Percentiles rank a stretch among this genome's conserved stretches.
Conservation (phyloP, 2,113 vertebrate species). For the Microcebus tavaratra region DNA sequence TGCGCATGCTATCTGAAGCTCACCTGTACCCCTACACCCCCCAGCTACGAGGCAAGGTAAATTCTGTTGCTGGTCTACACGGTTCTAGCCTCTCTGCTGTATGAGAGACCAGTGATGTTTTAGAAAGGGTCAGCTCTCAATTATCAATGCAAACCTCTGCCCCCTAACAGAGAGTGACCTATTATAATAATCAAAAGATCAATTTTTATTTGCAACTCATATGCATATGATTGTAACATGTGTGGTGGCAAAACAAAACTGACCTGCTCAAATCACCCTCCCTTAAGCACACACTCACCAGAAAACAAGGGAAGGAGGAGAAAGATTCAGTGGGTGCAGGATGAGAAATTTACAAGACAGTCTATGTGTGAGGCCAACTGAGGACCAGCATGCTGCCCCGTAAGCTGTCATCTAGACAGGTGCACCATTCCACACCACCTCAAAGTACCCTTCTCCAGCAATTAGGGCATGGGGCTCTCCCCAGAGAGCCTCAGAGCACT, state of each 20-base stretch:
- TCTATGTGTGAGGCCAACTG: neutral
- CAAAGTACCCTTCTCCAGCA: neutral
- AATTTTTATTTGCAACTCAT: neutral
- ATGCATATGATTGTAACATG: neutral
- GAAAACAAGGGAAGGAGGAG: neutral
- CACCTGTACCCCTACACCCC: neutral
- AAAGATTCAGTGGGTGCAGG: neutral
- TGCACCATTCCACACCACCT: no score
- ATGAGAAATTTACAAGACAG: neutral
- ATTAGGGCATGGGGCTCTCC: neutral
- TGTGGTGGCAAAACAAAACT: neutral
- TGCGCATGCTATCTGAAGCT: neutral
- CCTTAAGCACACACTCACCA: neutral
- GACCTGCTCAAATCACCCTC: neutral
- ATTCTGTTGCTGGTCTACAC: accelerated
- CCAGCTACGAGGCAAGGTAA: neutral
- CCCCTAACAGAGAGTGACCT: neutral
- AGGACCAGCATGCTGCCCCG: neutral
- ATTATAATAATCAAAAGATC: neutral
- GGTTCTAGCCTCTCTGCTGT: neutral
- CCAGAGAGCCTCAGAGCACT: neutral
- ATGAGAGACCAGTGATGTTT: neutral
- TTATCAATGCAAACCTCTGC: neutral
- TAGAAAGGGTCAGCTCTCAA: neutral
- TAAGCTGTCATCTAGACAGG: neutral